Base-by-base conservation (phyloP, 2,113 vertebrate species). In the Boulengeromyrus knoepffleri region DNA sequence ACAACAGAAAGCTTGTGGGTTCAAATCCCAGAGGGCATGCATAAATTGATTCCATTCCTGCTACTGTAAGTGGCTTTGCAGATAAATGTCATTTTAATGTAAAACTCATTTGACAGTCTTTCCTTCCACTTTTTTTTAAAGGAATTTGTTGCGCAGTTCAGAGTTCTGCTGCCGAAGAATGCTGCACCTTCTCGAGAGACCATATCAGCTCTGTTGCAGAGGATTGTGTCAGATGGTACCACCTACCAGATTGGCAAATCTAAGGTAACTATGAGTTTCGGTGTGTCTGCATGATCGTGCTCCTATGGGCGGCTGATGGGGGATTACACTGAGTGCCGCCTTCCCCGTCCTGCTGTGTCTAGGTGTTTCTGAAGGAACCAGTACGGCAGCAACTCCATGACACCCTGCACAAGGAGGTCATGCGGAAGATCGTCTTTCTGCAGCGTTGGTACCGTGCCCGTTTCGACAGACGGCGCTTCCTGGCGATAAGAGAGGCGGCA, bases 321-420 rank as follows among this genome's bases (percentile, higher is more conserved):
- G 5, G 10, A 1, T 24, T 4, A 9, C 87, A 12, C 36, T 62
- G 24, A 88, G 36, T 9, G 5, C 3, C 2, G 31, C 31, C 9
- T 36, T 27, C 80, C 27, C 31, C 49, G 2, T 84, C 86, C 89
- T 80, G 1, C 0, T 5, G 3, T 91, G 6, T 17, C 49, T 93
- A 99, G 99, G 97, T 99, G n/a, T 99, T 99, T 91, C 95, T 99
- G 92, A 99, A 99, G 91, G 99, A 99, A 93, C 94, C 96, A 0
- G 96, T 97, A 89, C 94, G 98, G 10, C 98, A 99, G 93, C 94
- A 95, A 83, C 96, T 99, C 50, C 97, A 97, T 94, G 98, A 99
- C 90, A 96, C 94, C 0, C 95, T 99, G 91, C 98, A 99, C 94
- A 97, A 95, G 47, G 98, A 99, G n/a, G 98, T 99, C 0, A 97